Base-by-base conservation (phyloP, 1,140 invertebrate species). In the Drosophila ficusphila region DNA sequence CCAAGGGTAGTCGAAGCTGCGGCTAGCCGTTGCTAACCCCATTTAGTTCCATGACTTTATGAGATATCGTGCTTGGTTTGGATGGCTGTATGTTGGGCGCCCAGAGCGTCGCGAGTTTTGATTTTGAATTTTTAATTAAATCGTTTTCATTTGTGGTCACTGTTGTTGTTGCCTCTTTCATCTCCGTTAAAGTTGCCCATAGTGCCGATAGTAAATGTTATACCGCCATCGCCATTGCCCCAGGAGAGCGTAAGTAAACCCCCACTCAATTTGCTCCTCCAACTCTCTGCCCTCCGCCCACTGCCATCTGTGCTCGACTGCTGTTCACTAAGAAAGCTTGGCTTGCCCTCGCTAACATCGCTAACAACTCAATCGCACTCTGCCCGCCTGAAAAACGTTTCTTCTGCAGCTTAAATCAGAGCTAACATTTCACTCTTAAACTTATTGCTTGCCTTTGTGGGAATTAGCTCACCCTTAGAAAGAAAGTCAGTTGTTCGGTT, bases 231-330 rank as follows among this genome's bases (percentile, higher is more conserved):
- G 65, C 83, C 82, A 75, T 76, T 88, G 74, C 69, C 82, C 65
- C 82, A 88, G 82, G 82, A 88, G 65, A 89, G 77, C 70, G 82
- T 88, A 88, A 88, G 82, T 88, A 88, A 60, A 73, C 67, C 76
- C 76, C 53, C 33, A 14, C 36, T 72, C 38, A 34, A 58, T 54
- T 27, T 16, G 34, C 52, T 42, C 52, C 56, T 29, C 49, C 34
- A 52, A 38, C 31, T 56, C 57, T 68, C 46, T 70, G 16, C 44
- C 44, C 57, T 68, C 46, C 65, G 16, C 44, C 44, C 36, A 29
- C 34, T 33, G 41, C 42, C 46, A 18, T 34, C 23, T 56, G 16
- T 33, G 25, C 44, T 47, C 47, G 34, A 33, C 44, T 62, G 18
- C 18, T 31, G 46, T 36, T 54, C 46, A 23, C 48, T 44, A 33